Conservation (phyloP, 1,140 invertebrate genomes). For the Drosophila biarmipes region DNA sequence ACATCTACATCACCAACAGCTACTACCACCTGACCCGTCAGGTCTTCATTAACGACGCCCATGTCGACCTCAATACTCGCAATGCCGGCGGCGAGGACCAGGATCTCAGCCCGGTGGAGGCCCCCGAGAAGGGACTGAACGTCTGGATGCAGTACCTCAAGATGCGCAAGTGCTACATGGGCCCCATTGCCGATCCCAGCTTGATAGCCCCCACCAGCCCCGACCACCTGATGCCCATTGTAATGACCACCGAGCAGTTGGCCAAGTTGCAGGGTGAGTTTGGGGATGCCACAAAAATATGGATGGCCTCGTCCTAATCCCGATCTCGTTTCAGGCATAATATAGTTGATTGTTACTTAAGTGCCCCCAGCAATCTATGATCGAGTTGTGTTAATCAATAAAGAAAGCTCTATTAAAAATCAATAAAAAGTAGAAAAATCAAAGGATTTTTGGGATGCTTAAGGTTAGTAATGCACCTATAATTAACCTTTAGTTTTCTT, state of each 20-base stretch:
- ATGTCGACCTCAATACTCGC: constrained; percentile 21
- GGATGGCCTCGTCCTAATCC: too few species aligned
- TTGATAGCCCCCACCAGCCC: constrained; percentile 21
- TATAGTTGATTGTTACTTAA: constrained; percentile 13
- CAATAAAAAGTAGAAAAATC: not conserved
- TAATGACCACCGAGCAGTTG: constrained; percentile 70
- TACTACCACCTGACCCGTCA: constrained; percentile 66
- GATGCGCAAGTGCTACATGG: constrained; percentile 73
- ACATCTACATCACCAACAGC: constrained; percentile 69
- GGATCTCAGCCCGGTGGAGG: not conserved
- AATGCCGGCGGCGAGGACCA: constrained; percentile 39
- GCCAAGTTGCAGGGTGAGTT: constrained; percentile 61
- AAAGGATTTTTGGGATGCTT: too few species aligned
- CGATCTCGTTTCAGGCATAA: constrained; percentile 46
- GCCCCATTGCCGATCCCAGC: constrained; percentile 61
- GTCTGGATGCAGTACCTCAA: constrained; percentile 64
- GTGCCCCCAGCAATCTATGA: not conserved
- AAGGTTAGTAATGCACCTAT: too few species aligned
- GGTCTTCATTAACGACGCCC: constrained; percentile 55
- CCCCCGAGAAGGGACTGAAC: constrained; percentile 23
- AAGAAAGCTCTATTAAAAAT: not conserved
- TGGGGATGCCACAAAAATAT: not conserved
- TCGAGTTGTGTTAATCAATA: not conserved
- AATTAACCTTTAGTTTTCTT: too few species aligned
- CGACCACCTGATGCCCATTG: constrained; percentile 33